A percentile compares a stretch with the other conserved stretches of the same genome.
phyloP scores from a whole-genome alignment of 2,888 invertebrate species.

The Sinotaia quadrata region DNA sequence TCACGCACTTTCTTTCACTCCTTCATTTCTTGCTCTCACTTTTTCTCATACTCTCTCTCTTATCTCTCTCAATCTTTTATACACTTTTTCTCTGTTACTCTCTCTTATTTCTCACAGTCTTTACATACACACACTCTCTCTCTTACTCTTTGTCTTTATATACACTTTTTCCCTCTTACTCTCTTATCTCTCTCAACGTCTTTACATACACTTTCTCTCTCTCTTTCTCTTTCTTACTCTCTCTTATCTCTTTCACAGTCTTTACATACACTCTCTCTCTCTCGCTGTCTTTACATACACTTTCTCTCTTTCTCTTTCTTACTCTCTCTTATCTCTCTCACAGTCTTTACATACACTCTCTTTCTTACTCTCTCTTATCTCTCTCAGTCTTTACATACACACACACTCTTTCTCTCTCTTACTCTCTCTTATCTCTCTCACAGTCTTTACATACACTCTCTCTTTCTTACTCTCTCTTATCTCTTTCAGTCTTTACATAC shows the following conservation, averaged over 20 bases:
- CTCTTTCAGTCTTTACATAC: too few relatives aligned
- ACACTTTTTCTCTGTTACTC: neutral
- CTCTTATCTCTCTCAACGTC: neutral
- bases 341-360: too few relatives aligned
- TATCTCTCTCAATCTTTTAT: neutral
- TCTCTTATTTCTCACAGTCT: too few relatives aligned
- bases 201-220: too few relatives aligned
- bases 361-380: too few relatives aligned
- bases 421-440: neutral
- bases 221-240: slow-evolving; percentile 3
- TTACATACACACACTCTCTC: too few relatives aligned
- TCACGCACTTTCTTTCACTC: neutral
- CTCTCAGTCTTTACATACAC: too few relatives aligned
- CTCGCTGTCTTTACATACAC: too few relatives aligned
- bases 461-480: too few relatives aligned
- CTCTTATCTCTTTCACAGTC: too few relatives aligned
- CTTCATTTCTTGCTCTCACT: slow-evolving; percentile 2
- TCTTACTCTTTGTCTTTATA: neutral
- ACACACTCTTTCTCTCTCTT: neutral
- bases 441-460: neutral
- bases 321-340: slow-evolving; percentile 9
- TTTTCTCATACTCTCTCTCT: neutral
- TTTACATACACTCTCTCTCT: too few relatives aligned
- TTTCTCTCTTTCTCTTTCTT: too few relatives aligned
- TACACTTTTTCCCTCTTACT: neutral